Conservation (phyloP, 2,797 vertebrate genomes). For the Tenualosa ilisha region DNA sequence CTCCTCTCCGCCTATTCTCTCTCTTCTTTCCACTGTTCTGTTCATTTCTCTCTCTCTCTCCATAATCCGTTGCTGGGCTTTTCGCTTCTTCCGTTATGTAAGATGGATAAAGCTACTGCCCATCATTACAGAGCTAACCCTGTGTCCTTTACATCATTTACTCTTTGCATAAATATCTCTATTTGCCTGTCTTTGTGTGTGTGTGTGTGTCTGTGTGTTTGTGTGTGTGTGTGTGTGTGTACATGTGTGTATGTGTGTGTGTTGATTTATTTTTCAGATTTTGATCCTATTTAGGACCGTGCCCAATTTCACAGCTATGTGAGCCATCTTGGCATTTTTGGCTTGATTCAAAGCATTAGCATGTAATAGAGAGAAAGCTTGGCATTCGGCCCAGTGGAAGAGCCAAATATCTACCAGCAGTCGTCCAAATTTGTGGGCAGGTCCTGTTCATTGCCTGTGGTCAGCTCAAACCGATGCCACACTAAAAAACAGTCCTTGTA, state of each 20-base stretch:
- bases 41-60: not conserved
- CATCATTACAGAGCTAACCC: slow-evolving; percentile 42
- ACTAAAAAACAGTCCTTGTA: not conserved
- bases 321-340: not conserved
- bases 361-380: not conserved
- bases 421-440: not conserved
- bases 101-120: slow-evolving; percentile 48
- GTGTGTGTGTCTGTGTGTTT: not conserved
- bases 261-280: not conserved
- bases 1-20: not conserved
- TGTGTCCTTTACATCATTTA: slow-evolving; percentile 42
- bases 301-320: not conserved
- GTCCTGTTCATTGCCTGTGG: not conserved
- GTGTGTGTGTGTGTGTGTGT: not conserved
- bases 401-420: not conserved
- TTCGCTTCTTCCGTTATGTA: slow-evolving; percentile 44
- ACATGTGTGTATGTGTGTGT: not conserved
- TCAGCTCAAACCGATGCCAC: not conserved
- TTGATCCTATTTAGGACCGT: slow-evolving; percentile 1
- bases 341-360: not conserved
- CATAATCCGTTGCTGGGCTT: slow-evolving; percentile 9
- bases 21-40: not conserved
- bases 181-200: slow-evolving; percentile 26
- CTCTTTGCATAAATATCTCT: slow-evolving; percentile 28
- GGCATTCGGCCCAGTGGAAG: not conserved